Percentiles rank a stretch among this genome's conserved stretches.
phyloP scores from a whole-genome alignment of 2,888 invertebrate genomes.

The Steinernema carpocapsae region DNA sequence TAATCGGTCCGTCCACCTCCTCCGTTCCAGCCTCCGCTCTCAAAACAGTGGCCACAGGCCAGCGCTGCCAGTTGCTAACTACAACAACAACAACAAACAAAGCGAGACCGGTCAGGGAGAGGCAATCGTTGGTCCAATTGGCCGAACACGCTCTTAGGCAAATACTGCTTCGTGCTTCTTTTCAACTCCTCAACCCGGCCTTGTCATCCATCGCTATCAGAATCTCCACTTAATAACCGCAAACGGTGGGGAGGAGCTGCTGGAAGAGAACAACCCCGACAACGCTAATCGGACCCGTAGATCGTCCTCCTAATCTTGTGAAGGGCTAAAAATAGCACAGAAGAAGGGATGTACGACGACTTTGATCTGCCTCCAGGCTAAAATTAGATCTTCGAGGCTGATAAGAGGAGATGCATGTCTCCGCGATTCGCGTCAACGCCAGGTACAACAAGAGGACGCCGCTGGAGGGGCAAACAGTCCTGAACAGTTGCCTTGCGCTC shows the following conservation, averaged over 20 bases:
- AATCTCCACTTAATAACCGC: not conserved
- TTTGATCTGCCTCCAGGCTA: slow-evolving; percentile 19
- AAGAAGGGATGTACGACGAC: not conserved
- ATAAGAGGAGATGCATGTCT: not conserved
- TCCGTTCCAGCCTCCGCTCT: not conserved
- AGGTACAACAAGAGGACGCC: not conserved
- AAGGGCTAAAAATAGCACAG: slow-evolving; percentile 16
- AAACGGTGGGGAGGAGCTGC: not conserved
- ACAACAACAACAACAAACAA: slow-evolving; percentile 32
- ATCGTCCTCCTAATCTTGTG: not conserved
- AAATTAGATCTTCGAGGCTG: slow-evolving; percentile 9
- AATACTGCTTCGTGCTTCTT: slow-evolving; percentile 28
- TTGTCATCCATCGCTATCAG: not conserved
- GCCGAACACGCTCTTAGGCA: slow-evolving; percentile 26
- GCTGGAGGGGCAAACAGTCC: too few relatives aligned
- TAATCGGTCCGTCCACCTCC: too few relatives aligned
- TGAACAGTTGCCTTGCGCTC: too few relatives aligned
- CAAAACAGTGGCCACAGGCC: slow-evolving; percentile 19
- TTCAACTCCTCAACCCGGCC: too few relatives aligned
- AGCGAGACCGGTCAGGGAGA: slow-evolving; percentile 22
- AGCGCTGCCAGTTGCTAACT: not conserved
- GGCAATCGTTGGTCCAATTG: slow-evolving; percentile 22
- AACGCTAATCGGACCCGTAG: not conserved
- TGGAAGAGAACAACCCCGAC: not conserved
- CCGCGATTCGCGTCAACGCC: slow-evolving; percentile 1